Evolutionary conservation across 1,140 invertebrate genomes (phyloP).

Genomic region (Drosophila pectinifera): DNA sequence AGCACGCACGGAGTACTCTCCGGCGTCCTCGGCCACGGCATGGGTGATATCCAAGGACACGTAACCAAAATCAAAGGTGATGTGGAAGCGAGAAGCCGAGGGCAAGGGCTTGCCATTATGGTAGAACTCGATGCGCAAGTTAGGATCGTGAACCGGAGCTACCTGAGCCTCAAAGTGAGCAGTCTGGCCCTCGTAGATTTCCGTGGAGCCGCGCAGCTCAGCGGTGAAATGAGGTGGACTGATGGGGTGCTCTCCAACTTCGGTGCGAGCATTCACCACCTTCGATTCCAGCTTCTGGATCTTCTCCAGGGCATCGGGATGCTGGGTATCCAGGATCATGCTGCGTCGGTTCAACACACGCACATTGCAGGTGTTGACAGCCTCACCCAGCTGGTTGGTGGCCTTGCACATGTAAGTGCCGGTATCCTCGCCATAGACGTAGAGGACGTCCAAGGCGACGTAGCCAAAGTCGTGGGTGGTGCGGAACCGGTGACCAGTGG

Average conservation of each 20-base stretch:
- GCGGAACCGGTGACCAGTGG: conserved; percentile 93
- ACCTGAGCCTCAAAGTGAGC: conserved; percentile 97
- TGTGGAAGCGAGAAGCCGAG: conserved; percentile 95
- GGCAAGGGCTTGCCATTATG: conserved; percentile 95
- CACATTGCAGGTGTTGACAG: conserved; percentile 95
- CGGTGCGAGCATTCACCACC: conserved; percentile 90
- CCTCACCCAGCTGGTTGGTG: conserved; percentile 95
- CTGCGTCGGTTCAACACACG: conserved; percentile 92
- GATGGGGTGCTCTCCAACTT: conserved; percentile 92
- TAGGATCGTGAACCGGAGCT: conserved; percentile 95
- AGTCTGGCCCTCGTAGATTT: conserved; percentile 93
- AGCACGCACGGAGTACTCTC: conserved; percentile 95
- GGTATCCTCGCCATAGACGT: conserved; percentile 96
- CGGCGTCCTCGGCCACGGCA: conserved; percentile 96
- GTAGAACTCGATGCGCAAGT: conserved; percentile 95
- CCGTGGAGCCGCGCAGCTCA: conserved; percentile 92
- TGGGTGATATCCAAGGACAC: conserved; percentile 96
- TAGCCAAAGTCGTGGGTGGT: conserved; percentile 98
- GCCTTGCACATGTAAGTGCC: conserved; percentile 98
- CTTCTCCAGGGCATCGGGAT: conserved; percentile 96
- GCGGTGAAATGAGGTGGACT: conserved; percentile 93
- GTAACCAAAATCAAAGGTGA: conserved; percentile 98
- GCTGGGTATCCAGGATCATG: conserved; percentile 95
- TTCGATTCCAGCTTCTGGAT: conserved; percentile 95
- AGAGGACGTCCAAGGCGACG: conserved; percentile 96